Evolutionary conservation across 2,797 vertebrate genomes (phyloP), one percentile per base, ranked within the genome.

Genomic region (Euthynnus affinis): DNA sequence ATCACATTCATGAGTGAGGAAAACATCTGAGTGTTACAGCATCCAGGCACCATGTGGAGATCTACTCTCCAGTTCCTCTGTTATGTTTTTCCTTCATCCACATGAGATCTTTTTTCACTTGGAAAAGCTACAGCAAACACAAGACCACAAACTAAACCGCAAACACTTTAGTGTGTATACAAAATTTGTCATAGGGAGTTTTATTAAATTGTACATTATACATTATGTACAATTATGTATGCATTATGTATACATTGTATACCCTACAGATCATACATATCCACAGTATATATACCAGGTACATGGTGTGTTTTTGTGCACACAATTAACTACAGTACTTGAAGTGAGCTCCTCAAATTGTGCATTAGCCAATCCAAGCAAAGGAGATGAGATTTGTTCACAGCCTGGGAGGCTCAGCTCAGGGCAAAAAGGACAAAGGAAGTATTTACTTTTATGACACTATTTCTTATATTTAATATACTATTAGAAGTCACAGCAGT

Each of bases 21-120:
- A 79, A 76, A 81, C 60, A 60, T 65, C 61, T 5, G 74, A 49
- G 69, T 55, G 69, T 60, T 77, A 25, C 71, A 77, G 69, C 80
- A 83, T 42, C 29, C 76, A 59, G 81, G 79, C 74, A 77, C 83
- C 82, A 53, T 5, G 49, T 64, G 69, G 77, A 74, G 76, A 70
- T 77, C 42, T 63, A 40, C 59, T 52, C 72, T 74, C 56, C 57
- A 73, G 52, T 44, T 68, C 76, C 51, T 71, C 68, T 78, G 51
- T 63, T 52, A 72, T 80, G 57, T 71, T 82, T 76, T 64, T 58
- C 67, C 7, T 63, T 29, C 52, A 71, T 80, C 55, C 74, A 42
- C 25, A 49, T 55, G 74, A 78, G 51, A 48, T 27, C n/a, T 60
- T 44, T 60, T 44, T 72, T 57, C 75, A 14, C 51, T 0, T 52